Base-by-base conservation (phyloP, 2,888 invertebrate genomes). In the Crossocerus cetratus region DNA sequence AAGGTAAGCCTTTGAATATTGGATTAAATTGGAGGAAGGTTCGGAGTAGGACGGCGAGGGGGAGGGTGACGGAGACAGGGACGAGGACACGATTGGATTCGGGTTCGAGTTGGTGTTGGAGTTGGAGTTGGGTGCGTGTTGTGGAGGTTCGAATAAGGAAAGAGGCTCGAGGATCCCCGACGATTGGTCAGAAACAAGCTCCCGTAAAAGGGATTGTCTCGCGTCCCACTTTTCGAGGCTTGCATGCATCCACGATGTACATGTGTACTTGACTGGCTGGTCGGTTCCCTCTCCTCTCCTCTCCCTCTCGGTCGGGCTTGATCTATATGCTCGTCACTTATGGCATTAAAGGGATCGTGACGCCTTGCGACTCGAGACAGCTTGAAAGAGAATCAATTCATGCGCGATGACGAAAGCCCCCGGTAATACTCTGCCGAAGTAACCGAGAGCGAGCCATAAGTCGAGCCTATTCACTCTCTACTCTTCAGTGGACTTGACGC, bases 151-250 rank as follows among this genome's bases (percentile, higher is more conserved):
- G 69, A 72, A 81, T 81, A 82, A 79, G 82, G 81, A 77, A 79
- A 65, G 72, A 55, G 64, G 57, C 44, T 60, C 72, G 60, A 44
- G 13, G 69, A 65, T 45, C 63, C 66, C 59, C 49, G 74, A 69
- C 79, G 74, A 85, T 83, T 83, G 82, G 80, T 56, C 73, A 67
- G 72, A 69, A 74, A 78, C 83, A 80, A 83, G 74, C 58, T 82
- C 61, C 87, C 87, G 56, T 88, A 87, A 82, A 88, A 85, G 87
- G 88, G 69, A 74, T 80, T 83, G 84, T 83, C 84, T 84, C 76
- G 80, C 77, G 86, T 81, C 81, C 85, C 76, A 87, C 80, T 86
- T 87, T 75, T 60, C 53, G 4, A 14, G 13, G 16, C 32, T 23
- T 32, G 22, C 62, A 58, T 68, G 20, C 65, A 67, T n/a, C 61